These are phyloP conservation scores for Aporophyla nigra DNA, from an alignment of 2,888 invertebrate genomes.

Conservation along the genomic window DNA sequence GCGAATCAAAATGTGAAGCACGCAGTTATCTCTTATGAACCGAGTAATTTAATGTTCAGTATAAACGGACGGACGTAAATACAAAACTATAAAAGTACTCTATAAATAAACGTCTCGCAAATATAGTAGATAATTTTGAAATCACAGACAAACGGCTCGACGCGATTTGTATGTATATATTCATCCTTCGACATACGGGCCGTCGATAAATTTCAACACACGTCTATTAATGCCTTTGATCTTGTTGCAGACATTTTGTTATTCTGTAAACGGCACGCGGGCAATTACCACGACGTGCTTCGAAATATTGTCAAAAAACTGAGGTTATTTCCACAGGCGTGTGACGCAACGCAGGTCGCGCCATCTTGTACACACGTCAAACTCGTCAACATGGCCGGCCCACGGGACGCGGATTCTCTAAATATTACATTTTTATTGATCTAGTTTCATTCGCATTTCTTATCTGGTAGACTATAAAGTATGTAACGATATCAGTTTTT, in stretches of 20 bases:
- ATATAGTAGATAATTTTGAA: constrained; percentile 64
- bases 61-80: constrained; percentile 52
- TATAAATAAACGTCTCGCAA: constrained; percentile 64
- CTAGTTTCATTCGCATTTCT: constrained; percentile 75
- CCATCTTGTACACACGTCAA: constrained; percentile 79
- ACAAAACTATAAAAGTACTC: constrained; percentile 62
- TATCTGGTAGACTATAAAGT: constrained; percentile 77
- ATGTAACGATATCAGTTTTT: constrained; percentile 83
- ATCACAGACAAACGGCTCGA: constrained; percentile 62
- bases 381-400: constrained; percentile 75
- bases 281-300: constrained; percentile 88
- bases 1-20: constrained; percentile 66
- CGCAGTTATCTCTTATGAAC: constrained; percentile 65
- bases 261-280: constrained; percentile 84
- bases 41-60: constrained; percentile 62
- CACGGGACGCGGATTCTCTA: constrained; percentile 50
- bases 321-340: constrained; percentile 75
- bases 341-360: constrained; percentile 74
- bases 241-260: constrained; percentile 86
- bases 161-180: constrained; percentile 79
- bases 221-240: constrained; percentile 90
- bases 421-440: constrained; percentile 76
- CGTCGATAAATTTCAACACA: constrained; percentile 89
- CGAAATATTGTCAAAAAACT: constrained; percentile 84
- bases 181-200: constrained; percentile 81